phyloP scores from a whole-genome alignment of 2,113 vertebrate species.

The Pelodiscus sinensis region DNA sequence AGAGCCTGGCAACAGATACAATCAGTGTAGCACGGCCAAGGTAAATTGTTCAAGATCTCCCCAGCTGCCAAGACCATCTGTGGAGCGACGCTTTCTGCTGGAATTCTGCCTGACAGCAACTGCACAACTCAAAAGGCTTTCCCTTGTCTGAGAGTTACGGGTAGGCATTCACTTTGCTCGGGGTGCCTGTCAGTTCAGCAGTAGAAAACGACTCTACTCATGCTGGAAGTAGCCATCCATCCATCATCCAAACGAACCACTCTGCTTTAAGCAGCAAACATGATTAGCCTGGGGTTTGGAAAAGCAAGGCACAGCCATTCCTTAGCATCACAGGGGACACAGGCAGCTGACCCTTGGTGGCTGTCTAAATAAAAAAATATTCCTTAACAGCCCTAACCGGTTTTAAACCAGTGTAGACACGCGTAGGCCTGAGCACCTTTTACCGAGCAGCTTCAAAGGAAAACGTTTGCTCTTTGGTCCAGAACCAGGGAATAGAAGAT shows the following conservation, averaged over 20 bases:
- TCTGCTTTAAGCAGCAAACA: fast-evolving
- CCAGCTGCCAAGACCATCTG: not conserved
- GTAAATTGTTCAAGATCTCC: not conserved
- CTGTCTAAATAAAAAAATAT: fast-evolving
- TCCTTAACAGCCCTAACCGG: not conserved
- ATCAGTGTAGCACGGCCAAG: not conserved
- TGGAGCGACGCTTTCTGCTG: not conserved
- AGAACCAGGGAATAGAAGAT: not conserved
- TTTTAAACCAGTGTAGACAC: not conserved
- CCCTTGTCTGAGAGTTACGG: not conserved
- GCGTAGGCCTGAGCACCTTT: not conserved
- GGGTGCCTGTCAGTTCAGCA: fast-evolving
- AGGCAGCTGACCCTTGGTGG: not conserved
- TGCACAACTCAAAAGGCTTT: not conserved
- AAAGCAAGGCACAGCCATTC: not conserved
- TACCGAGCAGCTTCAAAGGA: fast-evolving
- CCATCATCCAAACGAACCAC: fast-evolving
- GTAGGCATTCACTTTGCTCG: not conserved
- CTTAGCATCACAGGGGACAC: not conserved
- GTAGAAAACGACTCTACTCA: not conserved
- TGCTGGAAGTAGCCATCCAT: no score
- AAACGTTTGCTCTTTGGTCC: fast-evolving
- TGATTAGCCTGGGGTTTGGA: not conserved
- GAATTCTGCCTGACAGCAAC: not conserved
- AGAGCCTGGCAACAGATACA: not conserved